These are phyloP conservation scores for Melospiza georgiana DNA, from an alignment of 2,113 vertebrate species.

Conservation along the genomic window DNA sequence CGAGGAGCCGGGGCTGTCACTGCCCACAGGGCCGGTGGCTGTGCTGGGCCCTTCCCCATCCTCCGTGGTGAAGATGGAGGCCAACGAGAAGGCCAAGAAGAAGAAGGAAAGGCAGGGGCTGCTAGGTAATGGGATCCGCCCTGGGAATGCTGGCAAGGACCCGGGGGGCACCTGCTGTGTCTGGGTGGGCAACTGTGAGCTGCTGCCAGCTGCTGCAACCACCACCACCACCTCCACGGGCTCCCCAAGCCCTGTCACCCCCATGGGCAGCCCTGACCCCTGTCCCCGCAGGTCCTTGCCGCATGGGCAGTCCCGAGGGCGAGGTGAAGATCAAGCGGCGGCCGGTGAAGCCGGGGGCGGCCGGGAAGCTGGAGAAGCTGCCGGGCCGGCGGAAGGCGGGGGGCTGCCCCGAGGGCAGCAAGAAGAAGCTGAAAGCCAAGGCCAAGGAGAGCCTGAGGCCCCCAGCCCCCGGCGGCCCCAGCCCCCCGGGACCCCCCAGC, in stretches of 20 bases:
- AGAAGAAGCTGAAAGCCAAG: slow-evolving; percentile 76
- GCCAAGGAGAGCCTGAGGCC: slow-evolving; percentile 74
- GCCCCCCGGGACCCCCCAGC: slow-evolving; percentile 57
- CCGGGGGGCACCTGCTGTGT: fast-evolving
- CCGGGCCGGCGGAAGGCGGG: slow-evolving; percentile 56
- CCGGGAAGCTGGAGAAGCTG: slow-evolving; percentile 69
- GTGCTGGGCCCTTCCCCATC: slow-evolving; percentile 90
- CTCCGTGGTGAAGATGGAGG: slow-evolving; percentile 95
- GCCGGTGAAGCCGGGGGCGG: slow-evolving; percentile 47
- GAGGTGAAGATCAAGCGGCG: slow-evolving; percentile 92
- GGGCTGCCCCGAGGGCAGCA: slow-evolving; percentile 8
- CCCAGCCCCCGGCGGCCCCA: slow-evolving; percentile 58
- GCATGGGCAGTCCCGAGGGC: slow-evolving; percentile 79
- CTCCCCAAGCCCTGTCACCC: neutral
- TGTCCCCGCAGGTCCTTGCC: slow-evolving; percentile 77
- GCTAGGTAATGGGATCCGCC: slow-evolving; percentile 75
- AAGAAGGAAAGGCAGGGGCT: slow-evolving; percentile 94
- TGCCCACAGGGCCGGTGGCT: slow-evolving; percentile 62
- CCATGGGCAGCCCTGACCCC: neutral
- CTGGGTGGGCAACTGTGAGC: neutral
- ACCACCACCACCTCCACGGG: fast-evolving
- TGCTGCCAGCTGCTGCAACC: no score
- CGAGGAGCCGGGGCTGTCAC: slow-evolving; percentile 37
- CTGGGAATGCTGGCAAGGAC: fast-evolving
- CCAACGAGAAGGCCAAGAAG: slow-evolving; percentile 96